Percentiles rank a stretch among this genome's conserved stretches.
Conservation (phyloP, 1,140 invertebrate genomes). For the Tachypleus tridentatus region DNA sequence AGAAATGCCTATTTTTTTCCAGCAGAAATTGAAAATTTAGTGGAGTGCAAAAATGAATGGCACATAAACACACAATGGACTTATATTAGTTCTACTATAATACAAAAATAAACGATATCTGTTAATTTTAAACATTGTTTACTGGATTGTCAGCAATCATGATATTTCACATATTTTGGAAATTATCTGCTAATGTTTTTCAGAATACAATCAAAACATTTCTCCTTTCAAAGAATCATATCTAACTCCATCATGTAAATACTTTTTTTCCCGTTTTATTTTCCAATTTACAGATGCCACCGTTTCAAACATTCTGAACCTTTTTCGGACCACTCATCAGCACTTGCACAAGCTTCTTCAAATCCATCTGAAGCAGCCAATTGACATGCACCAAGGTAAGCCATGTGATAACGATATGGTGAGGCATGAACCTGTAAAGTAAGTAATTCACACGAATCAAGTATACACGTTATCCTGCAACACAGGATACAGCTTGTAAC, state of each 20-base stretch:
- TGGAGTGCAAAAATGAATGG: too few relatives aligned
- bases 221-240: neutral
- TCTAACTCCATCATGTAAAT: neutral
- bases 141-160: too few relatives aligned
- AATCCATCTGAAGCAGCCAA: constrained; percentile 42
- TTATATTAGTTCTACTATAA: too few relatives aligned
- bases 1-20: too few relatives aligned
- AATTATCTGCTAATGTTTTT: too few relatives aligned
- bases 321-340: constrained; percentile 29
- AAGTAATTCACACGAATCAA: neutral
- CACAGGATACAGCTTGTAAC: neutral
- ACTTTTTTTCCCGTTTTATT: neutral
- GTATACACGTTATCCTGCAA: constrained; percentile 4
- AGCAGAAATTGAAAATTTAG: too few relatives aligned
- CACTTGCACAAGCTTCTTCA: constrained; percentile 38
- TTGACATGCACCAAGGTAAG: constrained; percentile 46
- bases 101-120: too few relatives aligned
- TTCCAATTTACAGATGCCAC: constrained; percentile 25
- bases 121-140: too few relatives aligned
- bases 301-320: constrained; percentile 27
- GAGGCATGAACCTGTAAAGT: constrained; percentile 42
- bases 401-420: constrained; percentile 46
- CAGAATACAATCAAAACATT: neutral
- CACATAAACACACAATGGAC: too few relatives aligned
- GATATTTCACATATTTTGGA: too few relatives aligned